A percentile compares a stretch with the other conserved stretches of the same genome.
Conservation (phyloP, 1,140 invertebrate genomes). For the Zaprionus taronus region DNA sequence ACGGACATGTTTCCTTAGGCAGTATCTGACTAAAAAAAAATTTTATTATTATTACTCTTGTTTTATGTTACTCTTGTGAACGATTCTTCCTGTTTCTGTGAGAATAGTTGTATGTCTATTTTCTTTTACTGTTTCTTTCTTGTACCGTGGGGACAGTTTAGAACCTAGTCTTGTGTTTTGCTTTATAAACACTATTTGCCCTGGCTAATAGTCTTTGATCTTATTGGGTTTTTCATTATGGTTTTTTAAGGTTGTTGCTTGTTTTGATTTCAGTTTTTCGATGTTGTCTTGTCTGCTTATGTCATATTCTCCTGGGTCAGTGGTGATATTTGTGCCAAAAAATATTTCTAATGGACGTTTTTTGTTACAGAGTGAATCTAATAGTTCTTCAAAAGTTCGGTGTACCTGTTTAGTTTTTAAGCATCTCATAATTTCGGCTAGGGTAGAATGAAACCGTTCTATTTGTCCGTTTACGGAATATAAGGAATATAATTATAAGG, state of each 20-base stretch:
- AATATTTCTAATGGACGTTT: conserved; percentile 36
- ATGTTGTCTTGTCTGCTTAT: conserved; percentile 21
- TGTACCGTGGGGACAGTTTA: conserved; percentile 15
- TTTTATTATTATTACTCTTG: neutral
- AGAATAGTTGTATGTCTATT: conserved; percentile 14
- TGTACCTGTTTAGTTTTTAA: conserved; percentile 20
- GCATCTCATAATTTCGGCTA: conserved; percentile 14
- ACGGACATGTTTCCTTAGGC: too few relatives aligned
- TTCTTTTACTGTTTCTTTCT: conserved; percentile 30
- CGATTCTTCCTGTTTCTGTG: conserved; percentile 12
- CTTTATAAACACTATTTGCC: conserved; percentile 21
- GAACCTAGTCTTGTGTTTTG: conserved; percentile 31
- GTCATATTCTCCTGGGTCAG: conserved; percentile 25
- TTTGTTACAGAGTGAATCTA: conserved; percentile 30
- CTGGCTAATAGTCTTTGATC: conserved; percentile 14
- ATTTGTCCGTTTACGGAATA: conserved; percentile 26
- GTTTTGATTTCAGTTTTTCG: conserved; percentile 26
- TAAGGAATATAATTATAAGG: conserved; percentile 8
- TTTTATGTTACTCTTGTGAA: conserved; percentile 30
- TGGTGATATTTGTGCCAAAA: conserved; percentile 24
- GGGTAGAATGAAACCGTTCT: conserved; percentile 36
- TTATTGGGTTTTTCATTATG: conserved; percentile 25
- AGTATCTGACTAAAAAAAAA: conserved; percentile 4
- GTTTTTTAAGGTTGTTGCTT: conserved; percentile 11
- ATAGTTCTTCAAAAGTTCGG: neutral